Base-by-base conservation (phyloP, 2,797 vertebrate species). In the Sebastes iracundus region DNA sequence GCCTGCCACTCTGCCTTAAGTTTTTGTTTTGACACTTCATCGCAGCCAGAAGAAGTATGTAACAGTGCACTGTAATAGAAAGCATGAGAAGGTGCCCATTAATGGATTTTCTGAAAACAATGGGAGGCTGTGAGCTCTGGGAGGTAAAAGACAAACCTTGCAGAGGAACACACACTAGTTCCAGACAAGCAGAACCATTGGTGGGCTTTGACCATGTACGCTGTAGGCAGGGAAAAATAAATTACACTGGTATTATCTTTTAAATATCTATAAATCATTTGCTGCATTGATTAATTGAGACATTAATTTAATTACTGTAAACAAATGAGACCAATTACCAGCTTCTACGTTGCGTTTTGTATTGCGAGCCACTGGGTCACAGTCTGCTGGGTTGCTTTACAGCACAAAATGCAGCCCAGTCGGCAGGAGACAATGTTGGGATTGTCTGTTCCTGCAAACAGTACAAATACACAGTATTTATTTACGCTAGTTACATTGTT, bases 21-120 rank as follows among this genome's bases (percentile, higher is more conserved):
- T 84, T 90, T 85, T 73, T 87, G 69, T 86, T 91, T 89, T 90
- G 89, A 92, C 91, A 86, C 68, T 83, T 87, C 33, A 83, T 71
- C 55, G 84, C 80, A 66, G 86, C 73, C 16, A 70, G 73, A 82
- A 85, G 85, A 92, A 76, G 72, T 80, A 91, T 88, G 77, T 80
- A 78, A 84, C 32, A 25, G 74, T 61, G 53, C 33, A 52, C 5
- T 1, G 69, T 79, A 69, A 87, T 58, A 75, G 66, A 77, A 83
- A 80, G 79, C 81, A 71, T 61, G 52, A 71, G 88, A 89, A 81
- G 64, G 52, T 53, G 75, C 2, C 67, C 82, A 86, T 88, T 87
- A 91, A 90, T 90, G 75, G 79, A 81, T 87, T 90, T 88, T 66
- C 23, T 69, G 16, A 32, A 79, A 90, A 90, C 82, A 90, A 89